Evolutionary conservation across 2,888 invertebrate species (phyloP), one percentile per base, ranked within the genome.

Genomic region (Drosophila siamana): DNA sequence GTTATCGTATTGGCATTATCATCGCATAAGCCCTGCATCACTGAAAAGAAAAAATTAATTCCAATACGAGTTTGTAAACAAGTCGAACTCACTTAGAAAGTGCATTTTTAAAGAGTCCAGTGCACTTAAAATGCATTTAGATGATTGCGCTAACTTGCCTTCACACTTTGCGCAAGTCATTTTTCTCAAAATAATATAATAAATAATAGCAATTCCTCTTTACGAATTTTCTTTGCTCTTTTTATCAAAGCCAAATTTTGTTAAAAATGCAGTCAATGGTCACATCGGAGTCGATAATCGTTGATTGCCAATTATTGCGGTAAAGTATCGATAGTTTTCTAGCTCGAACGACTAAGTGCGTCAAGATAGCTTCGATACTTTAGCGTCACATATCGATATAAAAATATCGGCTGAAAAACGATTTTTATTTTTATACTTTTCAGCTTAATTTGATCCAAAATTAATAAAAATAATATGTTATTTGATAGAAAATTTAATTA

Each of bases 31-130:
- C 30, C 47, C 16, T 79, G 83, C 60, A 86, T 55, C 64, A 80
- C 85, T 85, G 30, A 40, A 52, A 33, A 19, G 26, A n/a, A 44
- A 26, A n/a, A 41, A 68, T 44, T 71, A 66, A 24, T 57, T 15
- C 43, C 36, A 69, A 81, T 38, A 80, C 74, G 38, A 46, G 16
- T 2, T n/a, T 30, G 11, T 19, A 51, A 2, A 9, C 11, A 24
- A 26, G 4, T 11, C 7, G 15, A 2, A 64, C 85, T 80, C 82
- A 92, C 92, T 74, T 8, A 80, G 36, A 66, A 89, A 91, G 59
- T 92, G 91, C 1, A 72, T 41, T 64, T 80, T 89, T 15, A 92
- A 72, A 0, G 62, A 77, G 11, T 89, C 82, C 52, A 90, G 46
- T 0, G 91, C 86, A 0, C 50, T 65, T 6, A 70, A 16, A 13